These are phyloP conservation scores for Elysia chlorotica DNA, from an alignment of 1,140 invertebrate genomes.

Conservation along the genomic window DNA sequence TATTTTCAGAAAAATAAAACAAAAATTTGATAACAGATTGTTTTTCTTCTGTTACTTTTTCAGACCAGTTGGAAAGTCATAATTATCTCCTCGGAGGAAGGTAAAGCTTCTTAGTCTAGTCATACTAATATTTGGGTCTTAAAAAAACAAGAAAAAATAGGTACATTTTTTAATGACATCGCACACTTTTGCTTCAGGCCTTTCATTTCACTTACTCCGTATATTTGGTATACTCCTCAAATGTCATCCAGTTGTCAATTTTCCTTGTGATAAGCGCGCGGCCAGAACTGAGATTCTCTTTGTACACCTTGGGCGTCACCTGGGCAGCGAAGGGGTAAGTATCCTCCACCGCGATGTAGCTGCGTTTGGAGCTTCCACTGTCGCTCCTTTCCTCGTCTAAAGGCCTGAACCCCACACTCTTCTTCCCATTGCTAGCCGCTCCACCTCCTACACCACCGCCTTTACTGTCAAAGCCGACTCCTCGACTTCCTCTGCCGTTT, in stretches of 20 bases:
- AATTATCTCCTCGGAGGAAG: too few species aligned
- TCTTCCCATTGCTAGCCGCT: neutral
- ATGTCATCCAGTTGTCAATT: constrained; percentile 58
- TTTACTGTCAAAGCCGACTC: neutral
- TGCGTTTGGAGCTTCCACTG: neutral
- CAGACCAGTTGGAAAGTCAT: too few species aligned
- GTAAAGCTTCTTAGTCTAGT: too few species aligned
- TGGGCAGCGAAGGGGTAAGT: constrained; percentile 33
- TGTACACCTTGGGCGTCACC: constrained; percentile 31
- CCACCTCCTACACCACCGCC: neutral
- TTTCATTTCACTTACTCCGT: constrained; percentile 47
- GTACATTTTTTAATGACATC: too few species aligned
- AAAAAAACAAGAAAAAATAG: too few species aligned
- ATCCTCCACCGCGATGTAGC: constrained; percentile 11
- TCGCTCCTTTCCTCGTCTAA: neutral
- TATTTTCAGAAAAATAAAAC: too few species aligned
- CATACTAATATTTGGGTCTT: too few species aligned
- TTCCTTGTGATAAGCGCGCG: constrained; percentile 43
- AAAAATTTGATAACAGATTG: too few species aligned
- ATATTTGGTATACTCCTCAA: constrained; percentile 56
- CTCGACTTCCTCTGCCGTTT: neutral
- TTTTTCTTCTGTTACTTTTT: too few species aligned
- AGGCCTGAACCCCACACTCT: neutral
- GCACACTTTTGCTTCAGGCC: too few species aligned
- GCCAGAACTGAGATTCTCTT: constrained; percentile 53